Conservation (phyloP, 2,797 vertebrate genomes). For the Echiichthys vipera region DNA sequence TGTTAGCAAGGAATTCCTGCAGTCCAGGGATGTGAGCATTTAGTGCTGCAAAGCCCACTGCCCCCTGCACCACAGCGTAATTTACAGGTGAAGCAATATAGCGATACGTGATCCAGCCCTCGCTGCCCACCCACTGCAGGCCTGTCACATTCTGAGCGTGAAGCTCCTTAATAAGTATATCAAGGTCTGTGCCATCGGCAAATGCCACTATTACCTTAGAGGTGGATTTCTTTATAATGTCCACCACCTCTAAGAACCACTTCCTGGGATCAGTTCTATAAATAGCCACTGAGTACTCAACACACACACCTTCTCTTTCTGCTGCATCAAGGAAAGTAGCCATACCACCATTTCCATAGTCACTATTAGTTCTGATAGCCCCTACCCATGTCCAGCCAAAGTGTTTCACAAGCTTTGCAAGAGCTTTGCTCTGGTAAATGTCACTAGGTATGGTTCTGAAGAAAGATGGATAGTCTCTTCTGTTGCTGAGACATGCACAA, state of each 20-base stretch:
- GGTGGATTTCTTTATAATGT: constrained; percentile 83
- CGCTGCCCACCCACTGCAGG: constrained; percentile 87
- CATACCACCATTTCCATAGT: constrained; percentile 86
- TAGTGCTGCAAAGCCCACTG: constrained; percentile 83
- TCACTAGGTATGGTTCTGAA: constrained; percentile 87
- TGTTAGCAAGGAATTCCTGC: constrained; percentile 76
- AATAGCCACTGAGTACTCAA: constrained; percentile 86
- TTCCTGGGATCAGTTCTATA: constrained; percentile 83
- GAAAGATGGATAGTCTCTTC: constrained; percentile 83
- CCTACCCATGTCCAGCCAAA: constrained; percentile 88
- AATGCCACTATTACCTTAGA: constrained; percentile 87
- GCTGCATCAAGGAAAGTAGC: constrained; percentile 81
- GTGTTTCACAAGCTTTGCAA: constrained; percentile 85
- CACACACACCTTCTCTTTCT: constrained; percentile 80
- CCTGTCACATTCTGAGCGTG: constrained; percentile 83
- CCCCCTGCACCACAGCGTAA: constrained; percentile 82
- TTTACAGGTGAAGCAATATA: constrained; percentile 77
- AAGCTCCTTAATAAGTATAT: constrained; percentile 85
- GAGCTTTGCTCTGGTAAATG: constrained; percentile 82
- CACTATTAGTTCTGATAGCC: constrained; percentile 83
- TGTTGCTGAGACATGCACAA: constrained; percentile 86
- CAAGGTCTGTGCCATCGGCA: constrained; percentile 83
- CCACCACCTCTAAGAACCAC: constrained; percentile 82
- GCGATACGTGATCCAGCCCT: constrained; percentile 86
- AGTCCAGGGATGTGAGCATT: constrained; percentile 83